phyloP scores from a whole-genome alignment of 2,888 invertebrate species.

The Apamea anceps region DNA sequence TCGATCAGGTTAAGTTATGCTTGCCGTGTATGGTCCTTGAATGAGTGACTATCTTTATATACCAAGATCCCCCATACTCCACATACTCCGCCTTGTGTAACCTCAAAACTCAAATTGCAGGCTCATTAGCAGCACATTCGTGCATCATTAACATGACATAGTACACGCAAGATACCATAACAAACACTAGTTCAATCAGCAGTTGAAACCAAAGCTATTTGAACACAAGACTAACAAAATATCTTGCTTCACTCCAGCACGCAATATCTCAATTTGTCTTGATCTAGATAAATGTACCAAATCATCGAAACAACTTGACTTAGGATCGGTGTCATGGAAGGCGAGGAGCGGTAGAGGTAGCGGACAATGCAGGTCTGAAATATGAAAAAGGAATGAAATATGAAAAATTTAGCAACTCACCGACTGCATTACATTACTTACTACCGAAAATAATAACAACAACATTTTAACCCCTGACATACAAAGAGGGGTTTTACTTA shows the following conservation, averaged over 20 bases:
- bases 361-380: neutral
- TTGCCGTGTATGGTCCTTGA: neutral
- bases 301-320: slow-evolving; percentile 60
- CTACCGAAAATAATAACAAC: neutral
- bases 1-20: neutral
- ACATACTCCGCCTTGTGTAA: neutral
- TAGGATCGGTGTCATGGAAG: slow-evolving; percentile 10
- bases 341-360: slow-evolving; percentile 19
- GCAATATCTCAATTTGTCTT: slow-evolving; percentile 69
- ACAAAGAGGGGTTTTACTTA: neutral
- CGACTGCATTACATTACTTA: neutral
- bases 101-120: slow-evolving; percentile 15
- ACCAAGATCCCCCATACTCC: neutral
- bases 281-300: slow-evolving; percentile 64
- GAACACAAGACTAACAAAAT: slow-evolving; percentile 46
- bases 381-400: too few species aligned
- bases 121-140: slow-evolving; percentile 31
- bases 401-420: neutral
- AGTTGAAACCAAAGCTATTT: slow-evolving; percentile 43
- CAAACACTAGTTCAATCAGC: slow-evolving; percentile 49
- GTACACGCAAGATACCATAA: slow-evolving; percentile 31
- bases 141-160: slow-evolving; percentile 27
- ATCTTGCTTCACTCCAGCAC: slow-evolving; percentile 63
- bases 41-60: neutral
- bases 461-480: neutral